Base-by-base conservation (phyloP, 2,113 vertebrate species). In the Albula goreensis region DNA sequence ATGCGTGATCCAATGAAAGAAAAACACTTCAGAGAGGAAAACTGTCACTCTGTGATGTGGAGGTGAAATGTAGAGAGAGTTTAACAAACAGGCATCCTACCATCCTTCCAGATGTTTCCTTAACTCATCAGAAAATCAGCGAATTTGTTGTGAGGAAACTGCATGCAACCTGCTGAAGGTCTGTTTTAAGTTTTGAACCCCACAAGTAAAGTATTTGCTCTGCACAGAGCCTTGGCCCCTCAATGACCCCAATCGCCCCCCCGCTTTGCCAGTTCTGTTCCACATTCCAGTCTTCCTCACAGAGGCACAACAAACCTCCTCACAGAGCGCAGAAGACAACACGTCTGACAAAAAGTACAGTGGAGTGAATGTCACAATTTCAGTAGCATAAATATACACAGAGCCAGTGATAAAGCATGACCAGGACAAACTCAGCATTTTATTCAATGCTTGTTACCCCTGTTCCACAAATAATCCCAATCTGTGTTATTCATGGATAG, bases 71-170 rank as follows among this genome's bases (percentile, higher is more conserved):
- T 63, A 50, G 10, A 1, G 56, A 48, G 13, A 25, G 60, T 41
- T 84, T 25, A 19, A 52, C 60, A n/a, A 19, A 3, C 70, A 74
- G 70, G 8, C 57, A 50, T 80, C 81, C 81, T 82, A 8, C 85
- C 78, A 90, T 77, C 83, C 56, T 4, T 89, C 93, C 95, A 95
- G 94, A 95, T 94, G 93, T 94, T 95, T 94, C 91, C 90, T 88
- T 92, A 91, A 92, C 92, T 91, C 89, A 91, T 85, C 89, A 90
- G 88, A 86, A 63, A 63, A 84, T 85, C 51, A 41, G 7, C 2
- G 81, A 83, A n/a, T 52, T 6, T 66, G 17, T n/a, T 25, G 70
- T 31, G 70, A n/a, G 31, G 22, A 25, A 31, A 74, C n/a, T 31
- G n/a, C 17, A 3, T 63, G 60, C 17, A 15, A 9, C 10, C 60